These are phyloP conservation scores for Nipponia nippon DNA, from an alignment of 2,113 vertebrate genomes.

Conservation along the genomic window DNA sequence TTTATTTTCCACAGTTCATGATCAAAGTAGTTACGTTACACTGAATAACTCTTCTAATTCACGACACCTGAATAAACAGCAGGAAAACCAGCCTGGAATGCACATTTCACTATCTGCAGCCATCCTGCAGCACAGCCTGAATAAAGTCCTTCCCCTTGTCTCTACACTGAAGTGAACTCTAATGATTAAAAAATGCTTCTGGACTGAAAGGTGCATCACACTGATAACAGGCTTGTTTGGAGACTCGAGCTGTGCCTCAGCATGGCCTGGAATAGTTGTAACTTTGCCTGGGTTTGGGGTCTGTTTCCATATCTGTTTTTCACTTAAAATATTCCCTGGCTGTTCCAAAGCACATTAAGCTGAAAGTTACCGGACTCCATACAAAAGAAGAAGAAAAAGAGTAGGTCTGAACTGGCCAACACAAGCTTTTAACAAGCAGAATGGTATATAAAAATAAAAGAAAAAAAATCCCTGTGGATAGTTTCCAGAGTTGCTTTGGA, in stretches of 20 bases:
- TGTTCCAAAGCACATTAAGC: not conserved
- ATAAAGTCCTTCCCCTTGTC: not conserved
- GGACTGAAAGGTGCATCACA: not conserved
- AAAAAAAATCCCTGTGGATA: not conserved
- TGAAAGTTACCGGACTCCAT: not conserved
- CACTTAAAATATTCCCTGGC: not conserved
- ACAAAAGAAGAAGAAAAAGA: not conserved
- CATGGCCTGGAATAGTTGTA: not conserved
- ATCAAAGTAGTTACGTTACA: slow-evolving; percentile 1
- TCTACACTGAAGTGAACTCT: not conserved
- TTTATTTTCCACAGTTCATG: not conserved
- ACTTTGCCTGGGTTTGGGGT: not conserved
- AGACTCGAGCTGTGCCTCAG: not conserved
- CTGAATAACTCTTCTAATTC: slow-evolving; percentile 4
- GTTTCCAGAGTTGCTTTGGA: not conserved
- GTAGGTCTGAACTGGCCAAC: not conserved
- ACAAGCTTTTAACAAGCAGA: not conserved
- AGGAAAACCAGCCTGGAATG: not conserved
- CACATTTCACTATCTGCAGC: not conserved
- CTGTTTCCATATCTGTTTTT: not conserved
- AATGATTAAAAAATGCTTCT: not conserved
- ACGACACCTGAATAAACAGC: not conserved
- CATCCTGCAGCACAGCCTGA: not conserved
- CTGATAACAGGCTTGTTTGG: not conserved
- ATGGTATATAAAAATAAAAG: not conserved